These are phyloP conservation scores for Mustela nigripes DNA, from an alignment of 2,113 vertebrate species.

Conservation along the genomic window DNA sequence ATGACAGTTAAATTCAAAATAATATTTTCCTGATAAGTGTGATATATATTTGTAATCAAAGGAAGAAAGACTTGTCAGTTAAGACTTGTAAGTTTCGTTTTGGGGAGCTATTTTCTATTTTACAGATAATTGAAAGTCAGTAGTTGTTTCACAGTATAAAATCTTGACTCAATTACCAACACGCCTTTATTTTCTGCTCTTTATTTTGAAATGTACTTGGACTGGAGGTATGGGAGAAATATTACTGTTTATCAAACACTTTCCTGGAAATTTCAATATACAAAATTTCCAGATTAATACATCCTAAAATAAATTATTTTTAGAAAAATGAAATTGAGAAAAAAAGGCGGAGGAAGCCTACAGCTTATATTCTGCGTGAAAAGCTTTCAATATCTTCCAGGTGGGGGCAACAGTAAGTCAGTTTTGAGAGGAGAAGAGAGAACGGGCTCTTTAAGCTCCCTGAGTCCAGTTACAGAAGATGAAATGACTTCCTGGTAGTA, in stretches of 20 bases:
- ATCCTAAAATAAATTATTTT: constrained; percentile 66
- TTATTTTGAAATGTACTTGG: constrained; percentile 60
- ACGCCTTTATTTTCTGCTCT: constrained; percentile 50
- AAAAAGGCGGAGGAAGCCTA: constrained; percentile 32
- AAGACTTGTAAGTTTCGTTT: background rate
- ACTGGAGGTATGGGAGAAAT: constrained; percentile 27
- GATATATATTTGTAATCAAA: constrained; percentile 57
- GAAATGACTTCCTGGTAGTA: constrained; percentile 58
- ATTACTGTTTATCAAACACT: constrained; percentile 44
- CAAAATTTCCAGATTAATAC: constrained; percentile 45
- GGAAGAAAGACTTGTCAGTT: constrained; percentile 20
- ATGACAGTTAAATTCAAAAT: constrained; percentile 56
- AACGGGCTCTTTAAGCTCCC: constrained; percentile 56
- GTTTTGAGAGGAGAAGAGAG: constrained; percentile 73
- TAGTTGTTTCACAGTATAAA: constrained; percentile 78
- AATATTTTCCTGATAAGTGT: background rate
- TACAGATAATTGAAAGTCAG: constrained; percentile 54
- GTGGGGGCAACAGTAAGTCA: constrained; percentile 88
- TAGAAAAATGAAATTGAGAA: constrained; percentile 2
- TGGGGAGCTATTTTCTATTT: constrained; percentile 57
- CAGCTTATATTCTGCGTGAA: constrained; percentile 44
- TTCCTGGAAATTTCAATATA: constrained; percentile 31
- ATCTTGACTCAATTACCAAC: constrained; percentile 68
- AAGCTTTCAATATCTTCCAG: constrained; percentile 85
- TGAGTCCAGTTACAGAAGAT: constrained; percentile 72